Percentiles rank a stretch among this genome's conserved stretches.
Conservation (phyloP, 35 echinoderm and acorn worm species). For the Apostichopus parvimensis region DNA sequence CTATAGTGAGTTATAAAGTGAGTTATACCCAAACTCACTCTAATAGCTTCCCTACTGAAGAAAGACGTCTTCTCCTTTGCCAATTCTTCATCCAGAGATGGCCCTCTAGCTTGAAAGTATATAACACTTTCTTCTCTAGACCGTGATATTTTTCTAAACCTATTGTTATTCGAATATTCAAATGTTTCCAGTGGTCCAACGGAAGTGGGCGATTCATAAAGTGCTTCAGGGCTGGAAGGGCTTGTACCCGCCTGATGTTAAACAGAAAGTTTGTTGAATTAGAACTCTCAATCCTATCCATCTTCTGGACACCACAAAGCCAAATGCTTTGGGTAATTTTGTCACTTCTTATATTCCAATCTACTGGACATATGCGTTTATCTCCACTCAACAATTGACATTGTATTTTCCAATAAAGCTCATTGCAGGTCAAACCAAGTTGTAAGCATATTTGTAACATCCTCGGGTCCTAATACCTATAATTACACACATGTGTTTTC, state of each 20-base stretch:
- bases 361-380: too few species aligned
- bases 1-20: not conserved
- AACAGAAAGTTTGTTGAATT: too few species aligned
- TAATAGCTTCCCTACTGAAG: not conserved
- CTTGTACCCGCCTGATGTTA: not conserved
- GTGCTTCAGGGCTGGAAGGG: not conserved
- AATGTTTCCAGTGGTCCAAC: not conserved
- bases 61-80: not conserved
- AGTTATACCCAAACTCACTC: slow-evolving; percentile 18
- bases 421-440: too few species aligned
- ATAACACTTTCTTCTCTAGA: slow-evolving; percentile 3
- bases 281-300: too few species aligned
- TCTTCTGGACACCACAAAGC: too few species aligned
- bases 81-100: slow-evolving; percentile 23
- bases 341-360: too few species aligned
- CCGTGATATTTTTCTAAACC: not conserved
- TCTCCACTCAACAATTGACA: too few species aligned
- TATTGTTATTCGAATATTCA: not conserved
- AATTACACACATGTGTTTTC: too few species aligned
- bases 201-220: not conserved
- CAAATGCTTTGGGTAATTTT: too few species aligned
- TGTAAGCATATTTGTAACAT: too few species aligned
- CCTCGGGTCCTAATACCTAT: too few species aligned
- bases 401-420: too few species aligned
- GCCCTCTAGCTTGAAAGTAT: slow-evolving; percentile 45